Conservation (phyloP, 37 sponge, comb jelly and placozoan species). For the Chondrosia reniformis region DNA sequence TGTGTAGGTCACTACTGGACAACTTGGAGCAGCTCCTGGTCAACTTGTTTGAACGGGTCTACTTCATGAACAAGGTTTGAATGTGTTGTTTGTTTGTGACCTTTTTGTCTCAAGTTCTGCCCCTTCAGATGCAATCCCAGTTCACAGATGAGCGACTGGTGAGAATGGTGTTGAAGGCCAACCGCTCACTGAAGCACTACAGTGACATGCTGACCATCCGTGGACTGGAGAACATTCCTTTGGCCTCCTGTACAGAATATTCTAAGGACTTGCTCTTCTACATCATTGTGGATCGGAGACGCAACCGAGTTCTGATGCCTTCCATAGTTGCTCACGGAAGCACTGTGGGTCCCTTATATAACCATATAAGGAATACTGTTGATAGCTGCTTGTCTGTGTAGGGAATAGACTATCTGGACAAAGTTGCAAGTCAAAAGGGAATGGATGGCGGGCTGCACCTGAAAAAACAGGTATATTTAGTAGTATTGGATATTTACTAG, state of each 20-base stretch:
- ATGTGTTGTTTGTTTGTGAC: background rate
- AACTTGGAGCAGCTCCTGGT: background rate
- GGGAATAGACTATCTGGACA: too few relatives aligned
- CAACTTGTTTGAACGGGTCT: slow-evolving; percentile 10
- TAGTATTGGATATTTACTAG: too few relatives aligned
- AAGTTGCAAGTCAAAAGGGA: too few relatives aligned
- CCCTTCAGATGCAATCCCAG: background rate
- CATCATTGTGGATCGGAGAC: background rate
- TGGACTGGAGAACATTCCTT: slow-evolving; percentile 23
- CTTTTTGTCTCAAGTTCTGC: background rate
- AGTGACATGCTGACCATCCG: background rate
- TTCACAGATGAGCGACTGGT: background rate
- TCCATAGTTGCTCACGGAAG: background rate
- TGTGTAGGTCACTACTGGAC: too few relatives aligned
- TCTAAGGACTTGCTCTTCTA: slow-evolving; percentile 4
- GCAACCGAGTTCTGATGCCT: background rate
- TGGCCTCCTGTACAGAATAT: too few relatives aligned
- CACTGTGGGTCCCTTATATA: slow-evolving; percentile 11
- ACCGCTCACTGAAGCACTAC: background rate
- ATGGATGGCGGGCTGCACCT: too few relatives aligned
- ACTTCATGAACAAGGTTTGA: background rate
- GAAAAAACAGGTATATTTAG: too few relatives aligned
- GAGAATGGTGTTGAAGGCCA: slow-evolving; percentile 5
- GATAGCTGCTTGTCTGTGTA: too few relatives aligned
- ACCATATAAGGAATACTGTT: too few relatives aligned